Base-by-base conservation (phyloP, 2,888 invertebrate genomes). In the Zelleria hepariella region DNA sequence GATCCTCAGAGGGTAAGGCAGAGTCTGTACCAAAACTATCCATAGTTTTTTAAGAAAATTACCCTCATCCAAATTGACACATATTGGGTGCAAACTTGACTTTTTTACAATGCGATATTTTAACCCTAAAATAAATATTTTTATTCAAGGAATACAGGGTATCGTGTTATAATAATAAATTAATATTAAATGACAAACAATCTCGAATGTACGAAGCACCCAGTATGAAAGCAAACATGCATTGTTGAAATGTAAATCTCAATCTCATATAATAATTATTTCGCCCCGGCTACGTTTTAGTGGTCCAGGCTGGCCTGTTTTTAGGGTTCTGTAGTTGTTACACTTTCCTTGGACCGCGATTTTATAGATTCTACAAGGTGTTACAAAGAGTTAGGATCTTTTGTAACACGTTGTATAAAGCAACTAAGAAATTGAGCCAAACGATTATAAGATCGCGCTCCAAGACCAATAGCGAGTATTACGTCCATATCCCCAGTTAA, bases 221-320 rank as follows among this genome's bases (percentile, higher is more conserved):
- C 21, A n/a, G 56, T 61, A 54, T 58, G 32, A 23, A n/a, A 51
- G 8, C n/a, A 25, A 15, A 18, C 15, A 42, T 51, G 51, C 51
- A 42, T 42, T 42, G 51, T 53, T 57, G 20, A 48, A 48, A 15
- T 42, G 32, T 57, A 57, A 65, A 65, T 64, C 62, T 63, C 65
- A 63, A 54, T 60, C 6, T 15, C 15, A 42, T 15, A 10, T 60
- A 55, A 58, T 48, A 49, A 53, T 15, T 15, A n/a, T 42, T 59
- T 59, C 54, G 53, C 57, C 61, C 21, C 57, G 57, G 65, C 60
- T 67, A 60, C 69, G 72, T 72, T 71, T 63, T 72, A 72, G 70
- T 62, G 71, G 66, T 15, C 62, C 27, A 24, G 42, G 62, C 53
- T n/a, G 0, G n/a, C 18, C n/a, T n/a, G 10, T 42, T 42, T 53